Evolutionary conservation across 2,888 invertebrate genomes (phyloP).

Genomic region (Amphipoea oculea): DNA sequence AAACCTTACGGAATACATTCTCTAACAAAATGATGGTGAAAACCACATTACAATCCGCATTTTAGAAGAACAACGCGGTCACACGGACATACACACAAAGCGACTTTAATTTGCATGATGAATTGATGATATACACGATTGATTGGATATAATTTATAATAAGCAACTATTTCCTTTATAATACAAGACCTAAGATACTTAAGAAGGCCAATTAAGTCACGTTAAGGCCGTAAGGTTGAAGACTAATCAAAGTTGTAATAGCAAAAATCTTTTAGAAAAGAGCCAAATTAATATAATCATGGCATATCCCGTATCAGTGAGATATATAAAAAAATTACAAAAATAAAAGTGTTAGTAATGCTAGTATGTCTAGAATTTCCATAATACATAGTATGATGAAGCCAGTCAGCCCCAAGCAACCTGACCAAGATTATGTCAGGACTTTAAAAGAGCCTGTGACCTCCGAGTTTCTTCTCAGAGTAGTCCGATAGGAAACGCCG

Average conservation of each 20-base stretch:
- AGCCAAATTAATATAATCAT: background rate
- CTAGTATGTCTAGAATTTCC: background rate
- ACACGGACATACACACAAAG: background rate
- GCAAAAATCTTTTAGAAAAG: background rate
- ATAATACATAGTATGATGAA: background rate
- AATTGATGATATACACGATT: background rate
- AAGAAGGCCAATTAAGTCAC: conserved; percentile 6
- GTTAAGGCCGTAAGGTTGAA: background rate
- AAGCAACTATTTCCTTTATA: background rate
- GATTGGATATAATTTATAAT: background rate
- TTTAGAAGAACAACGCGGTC: background rate
- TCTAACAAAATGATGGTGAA: background rate
- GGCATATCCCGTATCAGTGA: background rate
- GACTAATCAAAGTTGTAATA: background rate
- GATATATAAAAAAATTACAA: background rate
- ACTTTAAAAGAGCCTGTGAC: no score
- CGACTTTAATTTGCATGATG: background rate
- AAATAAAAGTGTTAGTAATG: background rate
- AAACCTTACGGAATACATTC: background rate
- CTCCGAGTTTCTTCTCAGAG: no score
- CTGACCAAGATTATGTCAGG: no score
- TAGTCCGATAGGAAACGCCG: no score
- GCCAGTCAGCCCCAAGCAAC: background rate
- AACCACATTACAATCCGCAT: background rate
- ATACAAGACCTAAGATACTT: background rate